Conservation (phyloP, 2,888 invertebrate species). For the Stomorhina lunata region DNA sequence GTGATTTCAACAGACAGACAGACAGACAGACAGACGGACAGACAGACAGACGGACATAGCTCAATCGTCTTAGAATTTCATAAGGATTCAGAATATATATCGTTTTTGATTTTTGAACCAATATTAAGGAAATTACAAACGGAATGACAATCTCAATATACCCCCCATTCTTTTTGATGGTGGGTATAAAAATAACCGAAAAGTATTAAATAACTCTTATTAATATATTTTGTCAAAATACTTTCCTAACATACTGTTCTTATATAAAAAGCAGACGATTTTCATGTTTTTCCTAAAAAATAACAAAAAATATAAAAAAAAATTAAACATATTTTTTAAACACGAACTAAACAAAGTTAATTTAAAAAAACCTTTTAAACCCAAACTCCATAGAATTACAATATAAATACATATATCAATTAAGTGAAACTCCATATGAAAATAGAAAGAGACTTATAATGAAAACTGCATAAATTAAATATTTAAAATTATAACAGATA, state of each 20-base stretch:
- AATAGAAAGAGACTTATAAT: background rate
- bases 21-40: no score
- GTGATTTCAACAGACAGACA: no score
- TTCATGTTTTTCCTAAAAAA: conserved; percentile 20
- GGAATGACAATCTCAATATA: no score
- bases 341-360: conserved; percentile 43
- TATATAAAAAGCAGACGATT: conserved; percentile 30
- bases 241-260: background rate
- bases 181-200: no score
- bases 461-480: conserved; percentile 44
- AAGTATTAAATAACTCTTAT: no score
- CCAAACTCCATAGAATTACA: background rate
- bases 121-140: no score
- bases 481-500: conserved; percentile 37
- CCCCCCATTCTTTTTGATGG: no score
- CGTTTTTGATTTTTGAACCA: no score
- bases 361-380: background rate
- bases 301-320: background rate
- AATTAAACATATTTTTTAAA: conserved; percentile 28
- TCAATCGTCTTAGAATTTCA: no score
- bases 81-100: no score
- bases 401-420: no score
- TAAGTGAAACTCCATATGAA: background rate
- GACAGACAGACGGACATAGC: no score
- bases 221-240: background rate